A percentile compares a stretch with the other conserved stretches of the same genome.
Conservation (phyloP, 1,140 invertebrate species). For the Drosophila ananassae region DNA sequence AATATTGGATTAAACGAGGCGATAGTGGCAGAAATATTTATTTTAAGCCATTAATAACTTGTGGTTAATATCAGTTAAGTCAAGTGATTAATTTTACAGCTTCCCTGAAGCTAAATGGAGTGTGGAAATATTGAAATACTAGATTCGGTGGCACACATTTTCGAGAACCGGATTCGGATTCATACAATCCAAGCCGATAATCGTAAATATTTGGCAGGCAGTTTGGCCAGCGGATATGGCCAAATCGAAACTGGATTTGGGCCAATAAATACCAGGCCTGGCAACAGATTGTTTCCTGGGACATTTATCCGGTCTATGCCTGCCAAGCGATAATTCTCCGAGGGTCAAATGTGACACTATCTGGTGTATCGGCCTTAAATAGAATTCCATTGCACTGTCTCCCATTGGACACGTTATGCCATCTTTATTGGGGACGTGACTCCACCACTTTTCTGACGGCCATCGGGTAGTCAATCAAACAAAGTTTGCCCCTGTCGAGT, state of each 20-base stretch:
- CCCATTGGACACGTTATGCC: constrained; percentile 21
- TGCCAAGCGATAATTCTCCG: constrained; percentile 25
- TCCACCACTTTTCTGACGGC: constrained; percentile 23
- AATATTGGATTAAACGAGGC: neutral
- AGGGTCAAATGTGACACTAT: neutral
- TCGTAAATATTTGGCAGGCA: constrained; percentile 50
- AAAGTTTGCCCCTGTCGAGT: constrained; percentile 34
- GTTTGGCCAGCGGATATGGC: constrained; percentile 33
- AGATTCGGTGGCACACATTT: constrained; percentile 5
- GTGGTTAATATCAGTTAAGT: constrained; percentile 9
- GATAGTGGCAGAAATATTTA: too few species aligned
- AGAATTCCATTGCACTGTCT: constrained; percentile 19
- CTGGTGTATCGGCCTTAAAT: constrained; percentile 27
- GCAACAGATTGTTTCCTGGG: constrained; percentile 19
- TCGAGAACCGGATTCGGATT: constrained; percentile 32
- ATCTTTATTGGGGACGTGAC: constrained; percentile 36
- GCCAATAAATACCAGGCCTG: constrained; percentile 64
- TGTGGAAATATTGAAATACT: constrained; percentile 26
- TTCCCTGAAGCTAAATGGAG: constrained; percentile 14
- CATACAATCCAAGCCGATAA: constrained; percentile 36
- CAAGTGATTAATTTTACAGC: constrained; percentile 14
- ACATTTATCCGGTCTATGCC: constrained; percentile 37
- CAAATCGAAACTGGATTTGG: constrained; percentile 30
- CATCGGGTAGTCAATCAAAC: constrained; percentile 45
- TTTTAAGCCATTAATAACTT: too few species aligned